Base-by-base conservation (phyloP, 1,140 invertebrate genomes). In the Drosophila rufa region DNA sequence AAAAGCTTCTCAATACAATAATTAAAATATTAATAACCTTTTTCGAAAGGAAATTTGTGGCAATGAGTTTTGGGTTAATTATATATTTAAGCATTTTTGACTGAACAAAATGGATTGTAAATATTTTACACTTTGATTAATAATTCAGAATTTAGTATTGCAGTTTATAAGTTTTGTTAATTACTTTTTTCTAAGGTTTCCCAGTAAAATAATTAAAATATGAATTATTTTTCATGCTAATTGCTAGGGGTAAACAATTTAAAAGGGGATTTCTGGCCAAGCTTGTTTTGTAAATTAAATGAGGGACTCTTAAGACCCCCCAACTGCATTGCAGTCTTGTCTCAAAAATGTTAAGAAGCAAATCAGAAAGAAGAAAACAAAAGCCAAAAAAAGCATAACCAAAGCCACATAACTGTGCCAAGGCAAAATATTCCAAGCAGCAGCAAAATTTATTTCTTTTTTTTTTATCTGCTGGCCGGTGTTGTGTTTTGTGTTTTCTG, bases 371-470 rank as follows among this genome's bases (percentile, higher is more conserved):
- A 56, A 67, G 14, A 45, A 65, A 40, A 46, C 17, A 78, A 66
- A 53, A 61, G 25, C 30, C 27, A 42, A 47, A 57, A 50, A 59
- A 70, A 71, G 58, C 50, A 43, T 71, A 71, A 65, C 64, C 83
- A 87, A 73, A 89, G 77, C 80, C 84, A 42, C 84, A 83, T 89
- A 87, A 87, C 83, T 86, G 83, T 86, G 84, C 83, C 83, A 86
- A 86, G 83, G 83, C 83, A 17, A 57, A 60, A 53, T 64, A 73
- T 60, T 51, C 67, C 67, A 73, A 73, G 67, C 67, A 50, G 19
- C 45, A 71, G 59, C 48, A 60, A 55, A 59, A 59, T 77, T n/a
- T 62, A 40, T 61, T 70, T 76, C 19, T 73, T 17, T 58, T 48
- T 33, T 12, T 46, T n/a, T 60, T 53, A 22, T 19, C 22, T 66